Evolutionary conservation across 1,140 invertebrate species (phyloP), one percentile per base, ranked within the genome.

Genomic region (Temnothorax curvispinosus): DNA sequence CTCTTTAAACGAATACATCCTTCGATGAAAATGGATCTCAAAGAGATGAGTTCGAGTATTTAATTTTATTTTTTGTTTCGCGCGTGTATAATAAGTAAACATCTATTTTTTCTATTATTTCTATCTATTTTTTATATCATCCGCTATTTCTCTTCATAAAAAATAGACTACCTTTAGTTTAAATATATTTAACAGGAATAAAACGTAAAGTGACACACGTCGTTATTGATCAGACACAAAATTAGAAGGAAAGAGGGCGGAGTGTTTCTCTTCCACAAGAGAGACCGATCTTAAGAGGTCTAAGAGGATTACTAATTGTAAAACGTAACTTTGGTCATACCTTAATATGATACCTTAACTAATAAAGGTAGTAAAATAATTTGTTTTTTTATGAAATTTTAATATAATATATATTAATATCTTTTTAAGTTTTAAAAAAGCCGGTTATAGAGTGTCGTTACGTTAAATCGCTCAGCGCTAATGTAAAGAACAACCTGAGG

Each of bases 201-300:
- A 58, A 82, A 41, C 41, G 41, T 38, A 41, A 74, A 60, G 47
- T 84, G 54, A 21, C 21, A 84, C 58, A 60, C 8, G 41, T 84
- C 80, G 69, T 84, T 84, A 84, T 82, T 82, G 67, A 82, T 82
- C 47, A 82, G 78, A 58, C 54, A 50, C 27, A 35, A n/a, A 58
- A 74, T 58, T 72, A 71, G 32, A 58, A 41, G 50, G 9, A 15
- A 35, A n/a, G 27, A 35, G 38, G 38, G 21, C 38, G 67, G 38
- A 74, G 80, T 27, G 32, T 74, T 47, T 44, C 80, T 32, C 38
- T 21, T 11, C 67, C 35, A n/a, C 27, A 21, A 18, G 50, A 62
- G 21, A 71, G 11, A 27, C 21, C 52, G 80, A 74, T 60, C 41
- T 82, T 21, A 21, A 21, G 21, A 21, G 21, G 21, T 21, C 21